A percentile compares a stretch with the other conserved stretches of the same genome.
Conservation (phyloP, 2,888 invertebrate species). For the Tethea ocularis region DNA sequence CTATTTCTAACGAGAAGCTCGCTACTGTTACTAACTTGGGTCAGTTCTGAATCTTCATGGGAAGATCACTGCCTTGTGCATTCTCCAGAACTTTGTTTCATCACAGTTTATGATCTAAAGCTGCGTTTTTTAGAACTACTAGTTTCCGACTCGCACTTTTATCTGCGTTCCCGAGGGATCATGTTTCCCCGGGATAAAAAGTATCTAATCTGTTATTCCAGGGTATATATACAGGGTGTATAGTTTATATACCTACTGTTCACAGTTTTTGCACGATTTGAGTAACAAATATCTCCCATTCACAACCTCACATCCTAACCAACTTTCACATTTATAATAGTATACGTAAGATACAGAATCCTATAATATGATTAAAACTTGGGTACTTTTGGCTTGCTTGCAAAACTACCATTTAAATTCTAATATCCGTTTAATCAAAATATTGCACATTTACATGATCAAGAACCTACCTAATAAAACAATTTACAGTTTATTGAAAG, state of each 20-base stretch:
- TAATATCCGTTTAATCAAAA: background rate
- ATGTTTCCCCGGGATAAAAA: no score
- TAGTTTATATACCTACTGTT: no score
- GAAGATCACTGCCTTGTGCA: background rate
- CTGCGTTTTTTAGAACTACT: background rate
- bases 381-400: background rate
- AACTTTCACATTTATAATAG: no score
- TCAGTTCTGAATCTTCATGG: background rate
- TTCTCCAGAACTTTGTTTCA: background rate
- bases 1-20: background rate
- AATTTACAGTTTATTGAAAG: conserved; percentile 34
- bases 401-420: background rate
- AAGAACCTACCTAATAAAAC: conserved; percentile 20
- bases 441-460: background rate
- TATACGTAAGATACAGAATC: background rate
- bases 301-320: no score
- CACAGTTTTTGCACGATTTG: no score
- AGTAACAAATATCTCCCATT: no score
- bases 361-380: background rate
- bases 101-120: background rate
- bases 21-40: background rate
- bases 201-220: no score
- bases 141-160: no score
- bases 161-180: no score
- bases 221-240: no score